Evolutionary conservation across 2,888 invertebrate species (phyloP), one percentile per base, ranked within the genome.

Genomic region (Acronicta psi): DNA sequence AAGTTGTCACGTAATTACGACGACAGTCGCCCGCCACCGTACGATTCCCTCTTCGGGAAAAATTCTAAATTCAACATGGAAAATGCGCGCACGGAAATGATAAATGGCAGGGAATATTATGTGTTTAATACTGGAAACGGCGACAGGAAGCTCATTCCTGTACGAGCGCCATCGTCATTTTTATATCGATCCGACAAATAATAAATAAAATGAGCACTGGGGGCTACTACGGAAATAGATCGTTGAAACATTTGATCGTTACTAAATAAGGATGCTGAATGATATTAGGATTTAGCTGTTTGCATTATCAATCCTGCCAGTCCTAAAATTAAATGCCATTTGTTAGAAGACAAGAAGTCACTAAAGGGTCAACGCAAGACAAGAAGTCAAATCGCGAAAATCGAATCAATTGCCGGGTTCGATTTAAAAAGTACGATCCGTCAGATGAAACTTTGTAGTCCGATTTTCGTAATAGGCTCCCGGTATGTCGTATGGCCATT

Each of bases 21-120:
- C 18, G 87, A 89, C 50, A 86, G 85, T 36, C 95, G 95, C 0
- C 97, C 96, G 0, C 97, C 97, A 0, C 95, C 96, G 0, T 97
- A 97, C 85, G 95, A 96, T 20, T 94, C 95, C 0, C 84, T 96
- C 2, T 95, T 95, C 65, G 93, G 94, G 3, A 73, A 63, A 31
- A 90, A 89, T 88, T 53, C 87, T 78, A 53, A 85, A 16, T 81
- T 75, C 18, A 80, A 81, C 17, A 73, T 81, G 2, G 84, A 84
- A 5, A 78, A 89, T 2, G 92, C 94, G 0, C 93, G 94, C 16
- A 94, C 91, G 58, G 94, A 95, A 76, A 91, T 95, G 5, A 95
- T 97, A 36, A 97, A 97, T 76, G 97, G 97, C 0, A 94, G 97
- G 45, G 96, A 97, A 79, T 97, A 97, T 86, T 96, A 96, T 88